Evolutionary conservation across 2,797 vertebrate species (phyloP).

Genomic region (Typhlichthys eigenmanni): DNA sequence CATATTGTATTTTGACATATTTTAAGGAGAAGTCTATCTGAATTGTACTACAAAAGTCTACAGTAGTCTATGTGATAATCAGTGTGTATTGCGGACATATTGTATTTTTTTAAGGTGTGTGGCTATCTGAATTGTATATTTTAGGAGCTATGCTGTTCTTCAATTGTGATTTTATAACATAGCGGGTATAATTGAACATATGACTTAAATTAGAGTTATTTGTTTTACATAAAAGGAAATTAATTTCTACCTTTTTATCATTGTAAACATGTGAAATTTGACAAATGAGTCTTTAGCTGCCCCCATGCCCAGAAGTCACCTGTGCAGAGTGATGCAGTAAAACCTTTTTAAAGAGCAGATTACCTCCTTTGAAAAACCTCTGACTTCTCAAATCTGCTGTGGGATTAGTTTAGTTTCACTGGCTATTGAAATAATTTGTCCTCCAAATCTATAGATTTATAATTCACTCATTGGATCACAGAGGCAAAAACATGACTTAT

Average conservation of each 20-base stretch:
- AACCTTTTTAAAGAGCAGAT: conserved; percentile 44
- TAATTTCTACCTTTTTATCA: conserved; percentile 27
- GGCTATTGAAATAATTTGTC: conserved; percentile 59
- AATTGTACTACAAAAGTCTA: conserved; percentile 10
- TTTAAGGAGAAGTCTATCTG: background rate
- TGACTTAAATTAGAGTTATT: conserved; percentile 37
- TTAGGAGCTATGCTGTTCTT: conserved; percentile 16
- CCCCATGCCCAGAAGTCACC: conserved; percentile 38
- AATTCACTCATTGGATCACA: background rate
- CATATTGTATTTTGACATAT: background rate
- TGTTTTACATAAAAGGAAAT: conserved; percentile 32
- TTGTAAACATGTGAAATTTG: conserved; percentile 34
- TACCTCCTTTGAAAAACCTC: conserved; percentile 38
- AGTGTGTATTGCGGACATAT: background rate
- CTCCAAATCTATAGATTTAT: conserved; percentile 24
- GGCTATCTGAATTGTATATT: background rate
- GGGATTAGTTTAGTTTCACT: conserved; percentile 59
- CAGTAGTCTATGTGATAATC: conserved; percentile 5
- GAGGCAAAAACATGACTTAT: no score
- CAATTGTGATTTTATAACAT: conserved; percentile 18
- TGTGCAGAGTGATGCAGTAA: conserved; percentile 38
- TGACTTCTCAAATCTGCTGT: conserved; percentile 37
- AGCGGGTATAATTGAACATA: conserved; percentile 19
- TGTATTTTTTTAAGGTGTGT: conserved; percentile 2
- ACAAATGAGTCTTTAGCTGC: conserved; percentile 16